Percentiles rank a stretch among this genome's conserved stretches.
phyloP scores from a whole-genome alignment of 2,888 invertebrate genomes.

The Brachylomia viminalis region DNA sequence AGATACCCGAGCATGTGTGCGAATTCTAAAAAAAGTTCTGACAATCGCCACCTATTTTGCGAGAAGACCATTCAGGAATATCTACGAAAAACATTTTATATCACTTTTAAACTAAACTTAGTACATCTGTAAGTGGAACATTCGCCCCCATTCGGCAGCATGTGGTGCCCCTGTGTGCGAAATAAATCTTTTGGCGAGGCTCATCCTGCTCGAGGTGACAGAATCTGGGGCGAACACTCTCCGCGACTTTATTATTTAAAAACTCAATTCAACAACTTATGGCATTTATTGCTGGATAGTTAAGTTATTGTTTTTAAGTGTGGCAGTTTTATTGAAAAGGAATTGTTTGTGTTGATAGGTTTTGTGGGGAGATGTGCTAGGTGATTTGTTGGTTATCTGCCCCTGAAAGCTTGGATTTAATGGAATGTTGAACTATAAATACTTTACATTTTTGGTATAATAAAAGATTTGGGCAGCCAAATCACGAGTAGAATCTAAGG shows the following conservation, averaged over 20 bases:
- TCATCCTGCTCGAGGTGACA: constrained; percentile 74
- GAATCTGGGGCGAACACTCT: constrained; percentile 77
- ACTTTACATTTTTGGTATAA: not conserved
- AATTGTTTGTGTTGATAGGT: constrained; percentile 1
- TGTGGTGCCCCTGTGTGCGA: constrained; percentile 58
- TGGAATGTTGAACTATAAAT: not conserved
- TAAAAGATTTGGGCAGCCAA: not conserved
- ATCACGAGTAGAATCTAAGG: not conserved
- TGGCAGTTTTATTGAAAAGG: constrained; percentile 11
- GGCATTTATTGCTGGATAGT: constrained; percentile 43
- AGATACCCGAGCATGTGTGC: too few relatives aligned
- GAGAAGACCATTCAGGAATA: not conserved
- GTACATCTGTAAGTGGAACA: constrained; percentile 31
- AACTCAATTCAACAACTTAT: constrained; percentile 62
- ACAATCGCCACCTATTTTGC: not conserved
- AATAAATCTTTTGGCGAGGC: constrained; percentile 76
- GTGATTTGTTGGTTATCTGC: not conserved
- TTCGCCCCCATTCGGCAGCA: constrained; percentile 22
- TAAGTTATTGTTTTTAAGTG: constrained; percentile 43
- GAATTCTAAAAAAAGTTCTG: not conserved
- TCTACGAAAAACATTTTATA: not conserved
- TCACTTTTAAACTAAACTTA: constrained; percentile 16
- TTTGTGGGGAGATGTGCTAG: not conserved
- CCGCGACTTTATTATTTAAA: constrained; percentile 70
- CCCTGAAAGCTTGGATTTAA: accelerated